Conservation (phyloP, 2,797 vertebrate species). For the Sebastes iracundus region DNA sequence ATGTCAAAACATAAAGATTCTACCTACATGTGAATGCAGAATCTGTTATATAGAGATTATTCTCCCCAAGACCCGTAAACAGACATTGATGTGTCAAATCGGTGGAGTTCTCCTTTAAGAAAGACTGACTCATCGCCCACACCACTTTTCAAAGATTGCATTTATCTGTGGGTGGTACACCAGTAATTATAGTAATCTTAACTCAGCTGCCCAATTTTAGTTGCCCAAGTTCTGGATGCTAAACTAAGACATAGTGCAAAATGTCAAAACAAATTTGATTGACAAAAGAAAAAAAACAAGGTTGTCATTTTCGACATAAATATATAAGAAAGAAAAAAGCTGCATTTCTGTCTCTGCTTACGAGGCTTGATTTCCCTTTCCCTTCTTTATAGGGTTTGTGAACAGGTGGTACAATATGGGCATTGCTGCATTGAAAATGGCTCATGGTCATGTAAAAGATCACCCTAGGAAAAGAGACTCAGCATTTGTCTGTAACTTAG, state of each 20-base stretch:
- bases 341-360: neutral
- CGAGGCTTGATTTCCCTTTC: neutral
- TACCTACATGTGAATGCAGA: too few species aligned
- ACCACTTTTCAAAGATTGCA: neutral
- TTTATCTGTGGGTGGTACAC: neutral
- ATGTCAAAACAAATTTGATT: neutral
- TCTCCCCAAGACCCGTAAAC: neutral
- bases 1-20: too few species aligned
- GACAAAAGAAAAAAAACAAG: neutral
- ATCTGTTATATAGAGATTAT: too few species aligned
- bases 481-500: neutral
- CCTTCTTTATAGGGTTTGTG: neutral
- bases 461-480: neutral
- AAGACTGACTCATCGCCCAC: neutral
- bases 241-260: neutral
- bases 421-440: neutral
- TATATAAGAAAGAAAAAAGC: neutral
- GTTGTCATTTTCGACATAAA: neutral
- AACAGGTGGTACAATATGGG: neutral
- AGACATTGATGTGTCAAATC: neutral
- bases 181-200: neutral
- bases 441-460: neutral
- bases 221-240: conserved; percentile 17
- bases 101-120: neutral
- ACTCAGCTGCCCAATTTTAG: neutral